Evolutionary conservation across 2,113 vertebrate genomes (phyloP).

Genomic region (Felis catus): DNA sequence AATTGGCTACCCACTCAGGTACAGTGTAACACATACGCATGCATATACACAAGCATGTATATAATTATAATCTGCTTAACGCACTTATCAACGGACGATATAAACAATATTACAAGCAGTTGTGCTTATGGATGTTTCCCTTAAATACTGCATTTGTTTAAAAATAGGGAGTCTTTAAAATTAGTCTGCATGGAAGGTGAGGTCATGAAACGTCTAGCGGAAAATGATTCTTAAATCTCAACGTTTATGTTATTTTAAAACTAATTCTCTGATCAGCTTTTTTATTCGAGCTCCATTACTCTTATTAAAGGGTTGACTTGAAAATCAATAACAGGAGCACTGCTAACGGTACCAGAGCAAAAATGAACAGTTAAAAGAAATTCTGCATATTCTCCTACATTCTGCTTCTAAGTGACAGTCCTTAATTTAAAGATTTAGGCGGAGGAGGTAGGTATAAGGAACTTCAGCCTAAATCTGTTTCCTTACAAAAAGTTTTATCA

Average conservation of each 20-base stretch:
- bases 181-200: background rate
- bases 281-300: background rate
- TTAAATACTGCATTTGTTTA: constrained; percentile 3
- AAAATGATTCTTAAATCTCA: background rate
- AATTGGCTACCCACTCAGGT: constrained; percentile 83
- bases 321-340: constrained; percentile 44
- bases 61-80: constrained; percentile 57
- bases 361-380: constrained; percentile 14
- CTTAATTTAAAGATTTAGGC: background rate
- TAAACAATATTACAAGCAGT: constrained; percentile 10
- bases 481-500: background rate
- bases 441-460: background rate
- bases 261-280: background rate
- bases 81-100: constrained; percentile 3
- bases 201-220: background rate
- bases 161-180: constrained; percentile 48
- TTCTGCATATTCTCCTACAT: constrained; percentile 6
- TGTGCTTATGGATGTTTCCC: constrained; percentile 8
- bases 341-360: background rate
- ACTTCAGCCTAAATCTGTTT: constrained; percentile 5
- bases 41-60: constrained; percentile 6
- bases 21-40: background rate
- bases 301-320: background rate
- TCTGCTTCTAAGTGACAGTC: constrained; percentile 17
- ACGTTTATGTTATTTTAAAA: background rate